Percentiles rank a stretch among this genome's conserved stretches.
Evolutionary conservation across 2,113 vertebrate species (phyloP).

Genomic region (Cranoglanis bouderius): DNA sequence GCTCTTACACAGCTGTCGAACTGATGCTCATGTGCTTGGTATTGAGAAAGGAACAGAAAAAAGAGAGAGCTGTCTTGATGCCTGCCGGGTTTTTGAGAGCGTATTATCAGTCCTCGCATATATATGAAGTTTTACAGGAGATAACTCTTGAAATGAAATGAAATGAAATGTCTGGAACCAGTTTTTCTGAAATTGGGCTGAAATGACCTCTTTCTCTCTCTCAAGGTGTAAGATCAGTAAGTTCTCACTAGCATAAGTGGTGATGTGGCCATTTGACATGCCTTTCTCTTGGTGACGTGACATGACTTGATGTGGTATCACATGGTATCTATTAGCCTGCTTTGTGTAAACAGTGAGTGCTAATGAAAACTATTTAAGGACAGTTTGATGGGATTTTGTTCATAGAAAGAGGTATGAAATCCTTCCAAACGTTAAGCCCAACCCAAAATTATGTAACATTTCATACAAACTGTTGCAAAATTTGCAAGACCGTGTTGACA

Average conservation of each 20-base stretch:
- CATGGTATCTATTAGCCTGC: not conserved
- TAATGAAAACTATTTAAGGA: not conserved
- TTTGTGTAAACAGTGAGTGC: not conserved
- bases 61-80: not conserved
- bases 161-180: not conserved
- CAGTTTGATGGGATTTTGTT: not conserved
- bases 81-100: not conserved
- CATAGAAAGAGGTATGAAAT: not conserved
- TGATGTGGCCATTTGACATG: not conserved
- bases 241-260: not conserved
- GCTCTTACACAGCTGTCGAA: conserved; percentile 34
- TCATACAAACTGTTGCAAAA: not conserved
- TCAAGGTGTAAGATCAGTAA: not conserved
- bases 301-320: not conserved
- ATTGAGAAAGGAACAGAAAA: not conserved
- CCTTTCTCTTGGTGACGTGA: not conserved
- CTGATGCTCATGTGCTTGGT: not conserved
- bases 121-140: conserved; percentile 26
- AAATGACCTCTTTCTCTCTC: conserved; percentile 5
- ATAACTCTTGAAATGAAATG: conserved; percentile 12
- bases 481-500: not conserved
- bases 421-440: not conserved
- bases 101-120: not conserved
- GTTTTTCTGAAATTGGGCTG: not conserved
- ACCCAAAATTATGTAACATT: not conserved